These are phyloP conservation scores for Oreochromis aureus DNA, from an alignment of 2,113 vertebrate genomes.

Conservation along the genomic window DNA sequence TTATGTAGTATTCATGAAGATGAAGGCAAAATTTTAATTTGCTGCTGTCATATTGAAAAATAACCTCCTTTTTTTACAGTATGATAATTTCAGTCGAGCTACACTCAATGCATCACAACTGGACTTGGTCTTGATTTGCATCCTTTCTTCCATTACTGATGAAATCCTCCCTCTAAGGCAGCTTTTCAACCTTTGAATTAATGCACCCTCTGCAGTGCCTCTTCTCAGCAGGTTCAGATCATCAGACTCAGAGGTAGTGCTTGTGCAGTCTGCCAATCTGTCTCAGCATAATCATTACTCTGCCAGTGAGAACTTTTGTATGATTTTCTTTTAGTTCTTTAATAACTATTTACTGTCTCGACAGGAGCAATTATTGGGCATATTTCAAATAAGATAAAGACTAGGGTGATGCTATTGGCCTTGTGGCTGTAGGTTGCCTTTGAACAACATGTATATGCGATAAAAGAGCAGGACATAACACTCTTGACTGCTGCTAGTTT, in stretches of 20 bases:
- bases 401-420: not conserved
- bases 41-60: not conserved
- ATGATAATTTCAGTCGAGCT: not conserved
- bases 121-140: not conserved
- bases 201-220: not conserved
- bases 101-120: not conserved
- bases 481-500: not conserved
- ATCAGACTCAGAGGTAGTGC: not conserved
- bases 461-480: not conserved
- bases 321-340: not conserved
- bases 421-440: not conserved
- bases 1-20: not conserved
- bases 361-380: not conserved
- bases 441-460: not conserved
- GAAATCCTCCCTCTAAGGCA: not conserved
- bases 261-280: not conserved
- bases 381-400: not conserved
- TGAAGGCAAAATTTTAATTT: not conserved
- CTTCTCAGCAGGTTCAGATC: not conserved
- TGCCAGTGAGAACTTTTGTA: not conserved
- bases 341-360: not conserved
- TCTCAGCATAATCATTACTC: not conserved
- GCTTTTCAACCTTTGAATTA: not conserved
- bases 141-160: not conserved
- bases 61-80: not conserved